phyloP scores from a whole-genome alignment of 2,888 invertebrate genomes.

The Endomychus coccineus region DNA sequence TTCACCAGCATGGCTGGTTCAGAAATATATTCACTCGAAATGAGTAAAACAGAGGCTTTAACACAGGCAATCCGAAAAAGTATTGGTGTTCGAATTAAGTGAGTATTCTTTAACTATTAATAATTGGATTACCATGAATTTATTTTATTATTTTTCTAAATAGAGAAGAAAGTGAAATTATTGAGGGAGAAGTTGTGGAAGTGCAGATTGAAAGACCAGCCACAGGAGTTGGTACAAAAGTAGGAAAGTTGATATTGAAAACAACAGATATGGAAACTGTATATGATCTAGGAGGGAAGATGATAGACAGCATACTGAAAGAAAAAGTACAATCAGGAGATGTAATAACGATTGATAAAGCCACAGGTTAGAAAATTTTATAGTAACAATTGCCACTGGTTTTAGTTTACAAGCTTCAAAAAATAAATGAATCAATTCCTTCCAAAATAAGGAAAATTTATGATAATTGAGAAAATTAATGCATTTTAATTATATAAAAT shows the following conservation, averaged over 20 bases:
- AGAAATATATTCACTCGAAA: conserved; percentile 96
- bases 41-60: conserved; percentile 98
- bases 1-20: conserved; percentile 98
- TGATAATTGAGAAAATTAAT: too few relatives aligned
- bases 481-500: too few relatives aligned
- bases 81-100: conserved; percentile 78
- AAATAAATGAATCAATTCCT: too few relatives aligned
- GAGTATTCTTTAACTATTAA: conserved; percentile 16
- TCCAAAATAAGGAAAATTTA: too few relatives aligned
- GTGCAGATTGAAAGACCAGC: conserved; percentile 94
- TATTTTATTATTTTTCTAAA: conserved; percentile 4
- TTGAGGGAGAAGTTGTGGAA: conserved; percentile 98
- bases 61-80: conserved; percentile 94
- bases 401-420: too few relatives aligned
- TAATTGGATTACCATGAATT: conserved; percentile 7
- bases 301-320: conserved; percentile 93
- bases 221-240: conserved; percentile 77
- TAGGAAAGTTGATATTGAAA: conserved; percentile 92
- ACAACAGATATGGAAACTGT: conserved; percentile 99
- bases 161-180: conserved; percentile 96
- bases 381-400: too few relatives aligned
- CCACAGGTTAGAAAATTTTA: conserved; percentile 69
- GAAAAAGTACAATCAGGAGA: conserved; percentile 95
- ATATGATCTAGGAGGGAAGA: conserved; percentile 96
- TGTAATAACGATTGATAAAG: conserved; percentile 97